These are phyloP conservation scores for Apotomis turbidana DNA, from an alignment of 2,888 invertebrate genomes.

Conservation along the genomic window DNA sequence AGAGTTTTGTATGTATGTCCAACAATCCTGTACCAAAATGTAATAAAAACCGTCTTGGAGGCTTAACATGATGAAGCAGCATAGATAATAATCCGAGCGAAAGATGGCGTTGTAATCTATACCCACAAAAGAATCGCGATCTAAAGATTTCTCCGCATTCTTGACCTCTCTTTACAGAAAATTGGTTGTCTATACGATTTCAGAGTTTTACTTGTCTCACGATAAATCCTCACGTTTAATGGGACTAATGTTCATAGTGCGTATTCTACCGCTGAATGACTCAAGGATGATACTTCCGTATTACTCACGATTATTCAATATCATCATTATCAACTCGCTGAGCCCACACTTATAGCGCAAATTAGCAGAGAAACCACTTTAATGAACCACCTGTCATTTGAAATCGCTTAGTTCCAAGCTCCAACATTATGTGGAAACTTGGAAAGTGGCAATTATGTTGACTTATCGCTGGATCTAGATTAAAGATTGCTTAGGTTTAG, in stretches of 20 bases:
- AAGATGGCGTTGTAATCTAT: no score
- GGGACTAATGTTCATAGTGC: neutral
- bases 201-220: no score
- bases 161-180: no score
- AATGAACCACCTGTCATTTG: slow-evolving; percentile 43
- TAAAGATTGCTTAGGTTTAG: slow-evolving; percentile 20
- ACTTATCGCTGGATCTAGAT: slow-evolving; percentile 43
- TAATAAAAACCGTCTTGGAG: no score
- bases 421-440: slow-evolving; percentile 41
- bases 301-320: slow-evolving; percentile 18
- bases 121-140: no score
- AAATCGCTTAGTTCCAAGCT: slow-evolving; percentile 44
- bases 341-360: slow-evolving; percentile 15
- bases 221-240: no score
- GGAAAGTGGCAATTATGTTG: slow-evolving; percentile 45
- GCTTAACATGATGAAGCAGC: no score
- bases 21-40: no score
- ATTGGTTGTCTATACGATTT: no score
- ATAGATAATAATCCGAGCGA: no score
- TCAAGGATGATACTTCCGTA: slow-evolving; percentile 33
- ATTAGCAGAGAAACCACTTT: slow-evolving; percentile 41
- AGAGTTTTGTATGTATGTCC: no score
- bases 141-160: no score
- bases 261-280: slow-evolving; percentile 18
- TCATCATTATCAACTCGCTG: slow-evolving; percentile 2